phyloP scores from a whole-genome alignment of 1,140 invertebrate species.

The Drosophila dunni region DNA sequence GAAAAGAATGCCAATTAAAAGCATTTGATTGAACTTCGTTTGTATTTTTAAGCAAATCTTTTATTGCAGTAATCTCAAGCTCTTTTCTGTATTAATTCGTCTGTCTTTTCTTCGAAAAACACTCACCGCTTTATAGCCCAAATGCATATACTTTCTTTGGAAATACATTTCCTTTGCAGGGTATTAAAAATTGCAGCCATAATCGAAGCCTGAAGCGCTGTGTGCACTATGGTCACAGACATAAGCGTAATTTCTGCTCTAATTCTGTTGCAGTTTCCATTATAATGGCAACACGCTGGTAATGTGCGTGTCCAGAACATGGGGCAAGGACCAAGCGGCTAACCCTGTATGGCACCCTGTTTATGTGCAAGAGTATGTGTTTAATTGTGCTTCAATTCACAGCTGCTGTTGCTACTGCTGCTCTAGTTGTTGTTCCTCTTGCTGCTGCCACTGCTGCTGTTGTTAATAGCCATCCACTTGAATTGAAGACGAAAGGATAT shows the following conservation, averaged over 20 bases:
- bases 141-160: neutral
- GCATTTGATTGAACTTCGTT: no score
- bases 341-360: slow-evolving; percentile 10
- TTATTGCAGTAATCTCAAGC: no score
- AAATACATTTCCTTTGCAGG: slow-evolving; percentile 2
- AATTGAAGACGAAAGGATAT: slow-evolving; percentile 17
- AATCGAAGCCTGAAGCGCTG: slow-evolving; percentile 21
- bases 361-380: slow-evolving; percentile 8
- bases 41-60: no score
- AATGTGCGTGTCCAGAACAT: slow-evolving; percentile 35
- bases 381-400: slow-evolving; percentile 47
- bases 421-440: neutral
- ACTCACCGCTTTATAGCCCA: neutral
- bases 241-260: slow-evolving; percentile 67
- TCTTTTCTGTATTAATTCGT: neutral
- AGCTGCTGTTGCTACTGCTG: slow-evolving; percentile 8
- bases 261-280: slow-evolving; percentile 56
- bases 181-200: slow-evolving; percentile 21
- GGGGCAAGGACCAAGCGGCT: slow-evolving; percentile 2
- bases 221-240: slow-evolving; percentile 32
- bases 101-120: neutral
- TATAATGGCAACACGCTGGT: slow-evolving; percentile 39
- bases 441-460: slow-evolving; percentile 18
- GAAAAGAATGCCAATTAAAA: neutral
- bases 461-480: slow-evolving; percentile 28